Evolutionary conservation across 2,797 vertebrate species (phyloP), one percentile per base, ranked within the genome.

Genomic region (Rachycentron canadum): DNA sequence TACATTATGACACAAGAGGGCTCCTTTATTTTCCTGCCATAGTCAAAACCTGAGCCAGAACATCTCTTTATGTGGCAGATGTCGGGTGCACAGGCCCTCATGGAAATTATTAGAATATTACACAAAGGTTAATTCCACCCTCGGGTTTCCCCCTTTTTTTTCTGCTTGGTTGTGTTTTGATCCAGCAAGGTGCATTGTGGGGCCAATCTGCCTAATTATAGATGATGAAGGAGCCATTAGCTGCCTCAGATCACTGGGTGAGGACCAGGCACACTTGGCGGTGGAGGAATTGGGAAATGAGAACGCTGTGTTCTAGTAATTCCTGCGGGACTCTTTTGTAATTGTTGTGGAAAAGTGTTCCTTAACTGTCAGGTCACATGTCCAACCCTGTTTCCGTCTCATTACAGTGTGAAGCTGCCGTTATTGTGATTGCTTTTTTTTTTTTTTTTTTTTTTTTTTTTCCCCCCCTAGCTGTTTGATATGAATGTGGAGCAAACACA

Each of bases 131-230:
- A 84, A 86, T 88, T 90, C 63, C 65, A 73, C 86, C 84, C 70
- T 63, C 34, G 52, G 57, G 75, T 82, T 58, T 50, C 59, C 67
- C 43, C 43, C 8, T 40, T 45, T 45, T 21, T 25, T 61, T 47
- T 69, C 63, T 4, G 2, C 69, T 53, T 38, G 2, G 13, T 69
- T 69, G 74, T 78, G 74, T 84, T 84, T 93, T 93, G 88, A 93
- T 93, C 93, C 89, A 91, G 89, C 89, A 93, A 91, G 90, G 88
- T 92, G 85, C 87, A 90, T 90, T 93, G 78, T 92, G 91, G 91
- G 90, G 93, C 89, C 91, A 89, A 89, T 94, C 88, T 87, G 91
- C 88, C 92, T 92, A 91, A 96, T 96, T 94, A 93, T 89, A 91
- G 91, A 89, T 86, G 91, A 94, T 94, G 91, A 49, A 81, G 92